Base-by-base conservation (phyloP, 2,113 vertebrate species). In the Alaudala cheleensis region DNA sequence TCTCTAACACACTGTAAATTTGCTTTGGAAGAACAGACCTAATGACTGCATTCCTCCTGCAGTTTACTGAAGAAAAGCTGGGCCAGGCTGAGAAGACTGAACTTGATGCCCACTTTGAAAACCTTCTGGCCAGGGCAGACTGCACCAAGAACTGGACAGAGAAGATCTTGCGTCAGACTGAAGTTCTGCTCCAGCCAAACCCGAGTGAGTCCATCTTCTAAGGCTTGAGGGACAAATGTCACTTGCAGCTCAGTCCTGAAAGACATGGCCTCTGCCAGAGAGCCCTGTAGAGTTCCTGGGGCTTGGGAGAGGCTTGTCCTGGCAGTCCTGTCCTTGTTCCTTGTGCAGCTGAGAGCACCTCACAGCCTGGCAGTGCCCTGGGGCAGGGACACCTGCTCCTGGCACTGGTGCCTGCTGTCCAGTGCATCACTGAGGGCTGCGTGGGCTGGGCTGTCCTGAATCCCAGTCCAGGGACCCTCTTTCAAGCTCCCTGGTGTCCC, bases 61-160 rank as follows among this genome's bases (percentile, higher is more conserved):
- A 99, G 99, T 99, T 99, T 92, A 99, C 99, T 29, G 99, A 99
- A 95, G 99, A 99, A 97, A 99, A 99, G 84, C 80, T 99, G 22
- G 99, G 99, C 45, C 99, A 99, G 95, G 99, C 99, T 0, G 99
- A 99, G 97, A 99, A 98, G 97, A 99, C 99, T 0, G 99, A 99
- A 95, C 95, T 99, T 23, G 99, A 99, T 5, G 98, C 99, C 22
- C 98, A 99, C 95, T 98, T 99, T 90, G 99, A 99, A 95, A 99
- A 98, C 94, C 98, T 99, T 22, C 96, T 99, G 95, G 96, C 98
- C 91, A 98, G 99, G 24, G 99, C 99, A 4, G 99, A 99, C 97
- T 98, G 97, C 97, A 99, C 99, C 85, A 99, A 99, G 97, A 98
- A 98, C 96, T 99, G 99, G 99, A 99, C 99, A 0, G 99, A 99